Percentiles rank a stretch among this genome's conserved stretches.
These are phyloP conservation scores for Acrobasis consociella DNA, from an alignment of 2,888 invertebrate species.

Conservation along the genomic window DNA sequence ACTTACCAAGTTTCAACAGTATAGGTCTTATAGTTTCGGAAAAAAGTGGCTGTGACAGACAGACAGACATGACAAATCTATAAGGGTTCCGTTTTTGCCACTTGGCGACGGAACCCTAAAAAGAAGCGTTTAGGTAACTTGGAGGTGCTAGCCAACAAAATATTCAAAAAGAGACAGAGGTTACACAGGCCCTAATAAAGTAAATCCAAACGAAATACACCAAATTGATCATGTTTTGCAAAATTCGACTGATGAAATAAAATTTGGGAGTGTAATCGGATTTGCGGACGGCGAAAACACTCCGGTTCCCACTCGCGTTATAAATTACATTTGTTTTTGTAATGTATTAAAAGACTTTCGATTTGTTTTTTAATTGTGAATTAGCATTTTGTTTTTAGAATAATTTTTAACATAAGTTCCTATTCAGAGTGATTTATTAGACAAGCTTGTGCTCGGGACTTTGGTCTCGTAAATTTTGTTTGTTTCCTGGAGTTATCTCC, in stretches of 20 bases:
- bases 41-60: too few species aligned
- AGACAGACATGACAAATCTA: too few species aligned
- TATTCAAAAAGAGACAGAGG: not conserved
- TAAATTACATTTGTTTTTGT: slow-evolving; percentile 27
- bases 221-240: slow-evolving; percentile 13
- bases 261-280: slow-evolving; percentile 25
- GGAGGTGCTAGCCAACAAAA: too few species aligned
- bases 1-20: too few species aligned
- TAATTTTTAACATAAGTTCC: not conserved
- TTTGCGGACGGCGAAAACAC: slow-evolving; percentile 26
- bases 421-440: too few species aligned
- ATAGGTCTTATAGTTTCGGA: too few species aligned
- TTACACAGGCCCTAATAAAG: not conserved
- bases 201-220: not conserved
- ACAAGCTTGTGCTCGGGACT: too few species aligned
- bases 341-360: slow-evolving; percentile 19
- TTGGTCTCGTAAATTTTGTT: too few species aligned
- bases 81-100: too few species aligned
- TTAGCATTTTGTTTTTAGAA: slow-evolving; percentile 23
- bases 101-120: too few species aligned
- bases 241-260: slow-evolving; percentile 23
- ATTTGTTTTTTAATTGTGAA: slow-evolving; percentile 27
- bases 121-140: too few species aligned
- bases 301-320: slow-evolving; percentile 23
- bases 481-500: too few species aligned